Percentiles rank a stretch among this genome's conserved stretches.
Evolutionary conservation across 2,797 vertebrate species (phyloP).

Genomic region (Myotis findleyi): DNA sequence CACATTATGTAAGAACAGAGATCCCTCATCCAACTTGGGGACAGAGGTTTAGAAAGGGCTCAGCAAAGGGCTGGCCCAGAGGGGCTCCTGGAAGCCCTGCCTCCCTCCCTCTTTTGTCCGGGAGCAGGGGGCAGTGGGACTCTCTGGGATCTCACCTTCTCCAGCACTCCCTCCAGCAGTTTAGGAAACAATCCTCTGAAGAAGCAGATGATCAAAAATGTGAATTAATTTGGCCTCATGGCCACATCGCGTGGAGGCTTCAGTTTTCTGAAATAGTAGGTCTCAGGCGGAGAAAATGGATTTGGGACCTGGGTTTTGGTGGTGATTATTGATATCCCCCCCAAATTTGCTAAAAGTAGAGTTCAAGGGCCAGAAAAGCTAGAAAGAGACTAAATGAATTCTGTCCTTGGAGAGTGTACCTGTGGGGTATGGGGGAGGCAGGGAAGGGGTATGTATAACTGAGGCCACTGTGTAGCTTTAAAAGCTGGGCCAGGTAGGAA

Average conservation of each 20-base stretch:
- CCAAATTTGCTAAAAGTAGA: background rate
- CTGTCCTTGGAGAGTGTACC: background rate
- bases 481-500: background rate
- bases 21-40: background rate
- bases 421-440: background rate
- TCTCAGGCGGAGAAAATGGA: background rate
- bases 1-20: background rate
- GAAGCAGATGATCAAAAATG: background rate
- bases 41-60: background rate
- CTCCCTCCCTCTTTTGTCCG: background rate
- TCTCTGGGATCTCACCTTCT: background rate
- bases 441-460: too few species aligned
- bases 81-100: accelerated
- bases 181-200: background rate
- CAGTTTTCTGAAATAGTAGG: background rate
- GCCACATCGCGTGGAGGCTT: background rate
- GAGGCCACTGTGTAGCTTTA: background rate
- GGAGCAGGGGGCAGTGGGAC: background rate
- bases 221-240: background rate
- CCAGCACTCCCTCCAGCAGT: background rate
- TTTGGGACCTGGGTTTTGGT: background rate
- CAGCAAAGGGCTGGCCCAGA: background rate
- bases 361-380: background rate
- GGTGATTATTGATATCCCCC: background rate
- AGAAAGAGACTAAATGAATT: background rate